Base-by-base conservation (phyloP, 1,140 invertebrate genomes). In the Caenorhabditis latens region DNA sequence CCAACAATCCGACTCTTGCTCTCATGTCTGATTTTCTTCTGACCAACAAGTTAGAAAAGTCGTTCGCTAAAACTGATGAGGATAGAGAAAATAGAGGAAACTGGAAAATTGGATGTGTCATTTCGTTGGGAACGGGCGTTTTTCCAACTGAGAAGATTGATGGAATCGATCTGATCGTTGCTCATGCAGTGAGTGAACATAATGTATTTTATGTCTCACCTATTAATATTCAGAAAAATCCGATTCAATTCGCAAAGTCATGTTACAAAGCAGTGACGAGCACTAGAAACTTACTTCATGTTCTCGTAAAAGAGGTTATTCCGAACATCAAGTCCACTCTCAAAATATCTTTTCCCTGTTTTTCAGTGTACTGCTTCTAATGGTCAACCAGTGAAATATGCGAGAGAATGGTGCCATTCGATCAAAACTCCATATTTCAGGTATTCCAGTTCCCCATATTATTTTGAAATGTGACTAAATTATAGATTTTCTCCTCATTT, bases 331-430 rank as follows among this genome's bases (percentile, higher is more conserved):
- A 21, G 24, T 55, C 11, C 11, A 83, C 16, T 57, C 3, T 14
- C 19, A 24, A n/a, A 57, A 6, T 32, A 57, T 46, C 0, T 4
- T 61, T 24, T 46, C 7, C 9, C 40, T 4, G 2, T 75, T n/a
- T 46, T 84, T 58, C 32, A 84, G 79, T 86, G 86, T 57, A 86
- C 86, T 40, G 57, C 86, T 19, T 86, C 86, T 0, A 86, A 86
- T 67, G 86, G 86, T 19, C 75, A 83, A 19, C 86, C 86, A 21
- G 86, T 83, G 50, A 65, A 57, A 24, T 86, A 86, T 24, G 86
- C 86, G 4, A 83, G 79, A 46, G 86, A 86, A 63, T 86, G 86
- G 86, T 83, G 75, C 21, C 86, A 86, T 71, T 63, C 50, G 0
- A n/a, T 86, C 3, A 55, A 84, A 6, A 55, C 71, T 7, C 86